A percentile compares a stretch with the other conserved stretches of the same genome.
Evolutionary conservation across 2,888 invertebrate species (phyloP).

Genomic region (Acanthoscelides obtectus): DNA sequence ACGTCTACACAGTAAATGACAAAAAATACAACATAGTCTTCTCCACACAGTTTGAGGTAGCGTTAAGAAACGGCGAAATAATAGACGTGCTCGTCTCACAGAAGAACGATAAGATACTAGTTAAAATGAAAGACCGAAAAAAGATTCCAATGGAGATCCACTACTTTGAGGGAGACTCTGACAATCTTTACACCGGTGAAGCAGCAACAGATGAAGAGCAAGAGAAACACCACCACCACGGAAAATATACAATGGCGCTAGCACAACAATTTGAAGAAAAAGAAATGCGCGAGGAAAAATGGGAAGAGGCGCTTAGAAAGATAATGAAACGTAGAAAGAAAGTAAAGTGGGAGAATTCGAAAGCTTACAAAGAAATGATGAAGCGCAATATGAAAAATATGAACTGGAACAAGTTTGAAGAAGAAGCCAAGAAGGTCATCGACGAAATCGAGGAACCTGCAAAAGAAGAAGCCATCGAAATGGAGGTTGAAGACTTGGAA

Average conservation of each 20-base stretch:
- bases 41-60: constrained; percentile 67
- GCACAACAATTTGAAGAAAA: constrained; percentile 75
- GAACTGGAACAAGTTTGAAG: constrained; percentile 62
- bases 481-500: constrained; percentile 55
- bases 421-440: constrained; percentile 52
- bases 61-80: constrained; percentile 72
- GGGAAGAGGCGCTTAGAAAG: constrained; percentile 48
- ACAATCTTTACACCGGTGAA: constrained; percentile 66
- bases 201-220: constrained; percentile 62
- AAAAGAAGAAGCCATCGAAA: constrained; percentile 40
- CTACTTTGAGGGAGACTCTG: constrained; percentile 30
- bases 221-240: constrained; percentile 45
- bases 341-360: constrained; percentile 42
- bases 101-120: constrained; percentile 67
- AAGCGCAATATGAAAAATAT: constrained; percentile 60
- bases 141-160: constrained; percentile 61
- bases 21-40: constrained; percentile 71
- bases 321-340: constrained; percentile 41
- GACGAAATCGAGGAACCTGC: constrained; percentile 41
- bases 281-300: constrained; percentile 64
- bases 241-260: constrained; percentile 60
- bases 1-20: constrained; percentile 72
- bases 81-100: constrained; percentile 73
- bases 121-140: constrained; percentile 68
- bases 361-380: constrained; percentile 57